These are phyloP conservation scores for Crypturellus undulatus DNA, from an alignment of 2,113 vertebrate species.

Conservation along the genomic window DNA sequence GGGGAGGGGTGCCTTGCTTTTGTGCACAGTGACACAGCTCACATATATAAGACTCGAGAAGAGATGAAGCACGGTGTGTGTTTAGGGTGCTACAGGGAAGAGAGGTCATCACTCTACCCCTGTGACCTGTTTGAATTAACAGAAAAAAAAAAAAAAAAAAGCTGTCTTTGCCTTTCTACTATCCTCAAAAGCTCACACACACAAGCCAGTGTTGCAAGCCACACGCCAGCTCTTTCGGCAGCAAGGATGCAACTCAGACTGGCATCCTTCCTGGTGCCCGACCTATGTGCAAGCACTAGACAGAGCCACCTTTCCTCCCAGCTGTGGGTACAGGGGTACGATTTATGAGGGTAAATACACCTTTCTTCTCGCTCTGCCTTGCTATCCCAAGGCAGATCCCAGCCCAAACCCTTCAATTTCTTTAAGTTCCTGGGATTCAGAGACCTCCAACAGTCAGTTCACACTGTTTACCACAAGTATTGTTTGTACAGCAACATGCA, in stretches of 20 bases:
- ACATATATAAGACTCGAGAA: neutral
- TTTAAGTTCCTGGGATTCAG: neutral
- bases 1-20: too few species aligned
- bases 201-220: rapidly evolving
- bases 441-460: neutral
- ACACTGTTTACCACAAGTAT: neutral
- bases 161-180: too few species aligned
- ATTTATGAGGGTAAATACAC: neutral
- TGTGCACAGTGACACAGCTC: neutral
- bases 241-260: neutral
- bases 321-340: too few species aligned
- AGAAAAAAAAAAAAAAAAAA: too few species aligned
- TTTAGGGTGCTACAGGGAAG: too few species aligned
- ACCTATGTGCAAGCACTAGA: neutral
- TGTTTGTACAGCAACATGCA: neutral
- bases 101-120: too few species aligned
- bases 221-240: neutral
- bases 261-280: neutral
- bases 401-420: neutral
- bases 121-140: too few species aligned
- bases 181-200: too few species aligned
- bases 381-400: neutral
- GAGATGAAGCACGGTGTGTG: too few species aligned
- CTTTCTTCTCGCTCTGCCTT: neutral
- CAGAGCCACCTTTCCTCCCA: neutral